phyloP scores from a whole-genome alignment of 2,888 invertebrate species.

The Eugnorisma glareosa region DNA sequence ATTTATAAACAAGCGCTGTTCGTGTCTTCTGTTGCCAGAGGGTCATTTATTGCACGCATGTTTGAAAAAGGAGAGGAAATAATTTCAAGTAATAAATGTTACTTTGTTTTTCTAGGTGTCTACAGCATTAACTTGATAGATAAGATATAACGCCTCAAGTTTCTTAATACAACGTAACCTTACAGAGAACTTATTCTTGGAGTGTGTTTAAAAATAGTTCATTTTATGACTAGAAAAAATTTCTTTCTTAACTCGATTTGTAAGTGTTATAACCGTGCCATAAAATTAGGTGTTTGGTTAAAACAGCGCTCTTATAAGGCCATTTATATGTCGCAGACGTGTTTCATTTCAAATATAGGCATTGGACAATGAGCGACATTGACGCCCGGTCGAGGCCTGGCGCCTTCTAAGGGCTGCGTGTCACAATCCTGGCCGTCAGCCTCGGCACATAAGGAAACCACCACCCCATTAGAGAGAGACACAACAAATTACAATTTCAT shows the following conservation, averaged over 20 bases:
- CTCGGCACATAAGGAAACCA: conserved; percentile 78
- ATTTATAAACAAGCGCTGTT: conserved; percentile 47
- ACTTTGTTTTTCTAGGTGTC: conserved; percentile 22
- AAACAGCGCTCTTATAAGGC: conserved; percentile 54
- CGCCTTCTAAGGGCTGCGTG: conserved; percentile 77
- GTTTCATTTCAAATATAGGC: conserved; percentile 77
- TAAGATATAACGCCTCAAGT: conserved; percentile 29
- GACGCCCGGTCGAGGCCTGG: conserved; percentile 75
- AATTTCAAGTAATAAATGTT: conserved; percentile 39
- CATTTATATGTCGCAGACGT: conserved; percentile 67
- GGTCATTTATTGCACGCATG: conserved; percentile 43
- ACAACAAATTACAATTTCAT: conserved; percentile 88
- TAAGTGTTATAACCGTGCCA: conserved; percentile 28
- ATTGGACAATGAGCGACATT: conserved; percentile 81
- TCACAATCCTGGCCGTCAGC: conserved; percentile 71
- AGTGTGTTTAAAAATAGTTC: conserved; percentile 38
- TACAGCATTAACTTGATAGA: conserved; percentile 28
- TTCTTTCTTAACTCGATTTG: conserved; percentile 20
- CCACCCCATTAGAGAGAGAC: conserved; percentile 74
- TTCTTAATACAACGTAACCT: conserved; percentile 26
- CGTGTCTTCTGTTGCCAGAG: conserved; percentile 29
- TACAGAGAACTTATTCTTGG: conserved; percentile 19
- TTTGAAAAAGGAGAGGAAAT: conserved; percentile 31
- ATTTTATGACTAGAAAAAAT: conserved; percentile 23
- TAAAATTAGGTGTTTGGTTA: conserved; percentile 49